phyloP scores from a whole-genome alignment of 2,113 vertebrate genomes.

The Emydura subglobosa region DNA sequence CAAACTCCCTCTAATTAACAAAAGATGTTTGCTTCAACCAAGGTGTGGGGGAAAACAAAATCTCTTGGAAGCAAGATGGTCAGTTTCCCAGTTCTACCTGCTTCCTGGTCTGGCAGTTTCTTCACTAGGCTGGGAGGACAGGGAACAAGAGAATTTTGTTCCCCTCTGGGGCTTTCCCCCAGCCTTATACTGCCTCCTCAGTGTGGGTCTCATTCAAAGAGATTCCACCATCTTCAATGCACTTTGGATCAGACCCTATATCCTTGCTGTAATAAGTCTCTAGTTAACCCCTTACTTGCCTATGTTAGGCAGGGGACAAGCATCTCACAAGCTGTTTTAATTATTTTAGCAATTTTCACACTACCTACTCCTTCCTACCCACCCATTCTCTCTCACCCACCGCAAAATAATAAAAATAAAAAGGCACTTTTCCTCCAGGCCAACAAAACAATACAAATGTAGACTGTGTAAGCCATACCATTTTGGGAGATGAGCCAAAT shows the following conservation, averaged over 20 bases:
- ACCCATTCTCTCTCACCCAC: too few species aligned
- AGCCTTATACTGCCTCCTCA: not conserved
- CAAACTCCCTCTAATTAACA: not conserved
- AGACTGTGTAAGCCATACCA: not conserved
- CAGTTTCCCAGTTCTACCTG: not conserved
- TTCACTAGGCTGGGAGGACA: not conserved
- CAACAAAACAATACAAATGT: not conserved
- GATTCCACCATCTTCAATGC: not conserved
- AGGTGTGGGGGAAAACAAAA: not conserved
- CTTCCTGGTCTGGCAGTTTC: not conserved
- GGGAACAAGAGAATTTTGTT: not conserved
- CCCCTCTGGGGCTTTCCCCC: not conserved
- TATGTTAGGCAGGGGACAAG: not conserved
- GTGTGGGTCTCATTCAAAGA: not conserved
- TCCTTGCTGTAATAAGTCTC: not conserved
- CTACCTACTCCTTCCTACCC: not conserved
- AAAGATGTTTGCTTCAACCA: not conserved
- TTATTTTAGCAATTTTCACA: not conserved
- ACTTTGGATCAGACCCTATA: not conserved
- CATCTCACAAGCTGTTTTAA: not conserved
- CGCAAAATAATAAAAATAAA: not conserved
- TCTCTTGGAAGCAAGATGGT: not conserved
- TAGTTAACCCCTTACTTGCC: not conserved
- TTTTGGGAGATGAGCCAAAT: not conserved
- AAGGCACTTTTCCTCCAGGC: not conserved